These are phyloP conservation scores for Serranus cabrilla DNA, from an alignment of 2,797 vertebrate species.

Conservation along the genomic window DNA sequence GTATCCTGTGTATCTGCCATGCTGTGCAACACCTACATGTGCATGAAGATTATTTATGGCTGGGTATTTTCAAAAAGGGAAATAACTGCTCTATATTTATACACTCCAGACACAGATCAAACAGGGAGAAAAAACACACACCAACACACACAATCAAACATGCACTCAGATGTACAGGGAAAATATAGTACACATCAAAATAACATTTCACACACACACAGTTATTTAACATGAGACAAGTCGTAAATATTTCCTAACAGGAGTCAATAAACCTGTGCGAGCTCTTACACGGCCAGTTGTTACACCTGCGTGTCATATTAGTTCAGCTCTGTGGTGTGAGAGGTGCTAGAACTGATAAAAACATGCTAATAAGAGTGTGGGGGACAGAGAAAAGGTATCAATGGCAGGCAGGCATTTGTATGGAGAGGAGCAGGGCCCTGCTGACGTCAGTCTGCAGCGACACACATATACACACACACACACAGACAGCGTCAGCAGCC, in stretches of 20 bases:
- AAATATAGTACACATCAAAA: too few species aligned
- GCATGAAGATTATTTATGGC: too few species aligned
- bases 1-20: too few species aligned
- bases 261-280: conserved; percentile 71
- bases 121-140: neutral
- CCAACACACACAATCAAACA: neutral
- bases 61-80: too few species aligned
- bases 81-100: too few species aligned
- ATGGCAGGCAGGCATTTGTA: conserved; percentile 74
- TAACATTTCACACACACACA: conserved; percentile 8
- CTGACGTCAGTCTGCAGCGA: conserved; percentile 80
- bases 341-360: conserved; percentile 81
- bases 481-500: conserved; percentile 75
- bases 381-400: conserved; percentile 67
- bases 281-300: conserved; percentile 68
- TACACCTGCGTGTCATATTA: conserved; percentile 83
- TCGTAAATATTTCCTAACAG: conserved; percentile 69
- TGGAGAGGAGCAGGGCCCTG: conserved; percentile 70
- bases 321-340: conserved; percentile 67
- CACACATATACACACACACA: conserved; percentile 61
- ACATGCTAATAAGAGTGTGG: conserved; percentile 77
- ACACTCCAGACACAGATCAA: too few species aligned
- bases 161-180: neutral
- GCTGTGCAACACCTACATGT: too few species aligned
- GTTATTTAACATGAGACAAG: conserved; percentile 58